phyloP scores from a whole-genome alignment of 2,888 invertebrate species.

The Drosophila seclusa region DNA sequence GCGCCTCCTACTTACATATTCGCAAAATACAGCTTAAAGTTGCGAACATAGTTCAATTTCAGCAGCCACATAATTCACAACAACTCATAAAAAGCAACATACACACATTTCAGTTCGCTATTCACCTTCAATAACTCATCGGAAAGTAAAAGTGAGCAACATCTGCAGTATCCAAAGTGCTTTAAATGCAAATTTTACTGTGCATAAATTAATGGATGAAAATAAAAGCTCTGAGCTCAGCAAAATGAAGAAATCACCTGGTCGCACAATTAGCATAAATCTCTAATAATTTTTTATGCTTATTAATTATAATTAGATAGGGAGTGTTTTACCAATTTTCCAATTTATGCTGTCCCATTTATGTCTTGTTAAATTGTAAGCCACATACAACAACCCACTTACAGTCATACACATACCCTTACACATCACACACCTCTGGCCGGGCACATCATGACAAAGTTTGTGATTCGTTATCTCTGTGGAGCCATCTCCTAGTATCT shows the following conservation, averaged over 20 bases:
- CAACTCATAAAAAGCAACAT: slow-evolving; percentile 11
- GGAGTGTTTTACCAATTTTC: slow-evolving; percentile 4
- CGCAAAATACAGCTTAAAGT: slow-evolving; percentile 8
- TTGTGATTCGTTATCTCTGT: slow-evolving; percentile 20
- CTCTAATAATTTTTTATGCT: slow-evolving; percentile 69
- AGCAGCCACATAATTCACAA: slow-evolving; percentile 27
- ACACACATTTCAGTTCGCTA: slow-evolving; percentile 29
- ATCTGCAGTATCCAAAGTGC: slow-evolving; percentile 40
- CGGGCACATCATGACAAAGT: slow-evolving; percentile 18
- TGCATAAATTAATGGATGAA: slow-evolving; percentile 61
- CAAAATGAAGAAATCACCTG: slow-evolving; percentile 74
- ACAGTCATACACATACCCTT: neutral
- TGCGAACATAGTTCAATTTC: slow-evolving; percentile 6
- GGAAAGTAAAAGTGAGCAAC: slow-evolving; percentile 70
- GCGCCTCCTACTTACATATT: slow-evolving; percentile 4
- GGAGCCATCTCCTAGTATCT: slow-evolving; percentile 25
- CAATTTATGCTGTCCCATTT: slow-evolving; percentile 34
- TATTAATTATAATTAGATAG: slow-evolving; percentile 61
- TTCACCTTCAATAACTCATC: slow-evolving; percentile 45
- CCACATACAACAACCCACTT: slow-evolving; percentile 17
- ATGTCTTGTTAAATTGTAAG: slow-evolving; percentile 18
- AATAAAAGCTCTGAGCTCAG: slow-evolving; percentile 20
- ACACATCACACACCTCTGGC: slow-evolving; percentile 2
- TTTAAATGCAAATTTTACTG: slow-evolving; percentile 72
- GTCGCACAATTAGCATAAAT: slow-evolving; percentile 71